phyloP scores from a whole-genome alignment of 2,113 vertebrate genomes.

The Hippocampus barbouri region DNA sequence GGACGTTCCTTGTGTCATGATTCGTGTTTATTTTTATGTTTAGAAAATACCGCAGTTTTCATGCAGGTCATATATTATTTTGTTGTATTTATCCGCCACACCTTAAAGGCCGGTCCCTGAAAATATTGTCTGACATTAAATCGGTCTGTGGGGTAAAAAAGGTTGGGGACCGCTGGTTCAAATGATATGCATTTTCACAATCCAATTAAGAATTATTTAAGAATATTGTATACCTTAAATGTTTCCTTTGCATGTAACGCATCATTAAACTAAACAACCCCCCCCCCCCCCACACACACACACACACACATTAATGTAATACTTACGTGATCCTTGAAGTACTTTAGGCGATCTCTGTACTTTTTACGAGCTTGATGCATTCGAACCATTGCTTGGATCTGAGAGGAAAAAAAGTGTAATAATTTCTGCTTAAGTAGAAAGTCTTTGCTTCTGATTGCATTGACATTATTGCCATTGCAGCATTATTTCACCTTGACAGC shows the following conservation, averaged over 20 bases:
- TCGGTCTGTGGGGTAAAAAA: too few relatives aligned
- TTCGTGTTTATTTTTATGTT: too few relatives aligned
- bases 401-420: slow-evolving; percentile 6
- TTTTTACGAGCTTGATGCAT: slow-evolving; percentile 94
- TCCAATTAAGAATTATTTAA: not conserved
- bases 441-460: not conserved
- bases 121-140: too few relatives aligned
- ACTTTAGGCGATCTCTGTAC: slow-evolving; percentile 87
- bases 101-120: too few relatives aligned
- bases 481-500: slow-evolving; percentile 82
- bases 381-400: slow-evolving; percentile 92
- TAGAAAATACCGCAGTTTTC: too few relatives aligned
- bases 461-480: too few relatives aligned
- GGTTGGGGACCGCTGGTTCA: too few relatives aligned
- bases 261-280: not conserved
- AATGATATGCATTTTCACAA: not conserved
- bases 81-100: too few relatives aligned
- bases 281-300: not conserved
- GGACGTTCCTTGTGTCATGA: too few relatives aligned
- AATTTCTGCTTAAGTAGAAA: not conserved
- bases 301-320: not conserved
- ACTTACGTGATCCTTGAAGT: slow-evolving; percentile 91
- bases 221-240: not conserved
- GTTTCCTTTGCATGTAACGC: not conserved
- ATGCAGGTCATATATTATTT: too few relatives aligned